Base-by-base conservation (phyloP, 92 coral and sea anemone genomes). In the Ricordea florida region DNA sequence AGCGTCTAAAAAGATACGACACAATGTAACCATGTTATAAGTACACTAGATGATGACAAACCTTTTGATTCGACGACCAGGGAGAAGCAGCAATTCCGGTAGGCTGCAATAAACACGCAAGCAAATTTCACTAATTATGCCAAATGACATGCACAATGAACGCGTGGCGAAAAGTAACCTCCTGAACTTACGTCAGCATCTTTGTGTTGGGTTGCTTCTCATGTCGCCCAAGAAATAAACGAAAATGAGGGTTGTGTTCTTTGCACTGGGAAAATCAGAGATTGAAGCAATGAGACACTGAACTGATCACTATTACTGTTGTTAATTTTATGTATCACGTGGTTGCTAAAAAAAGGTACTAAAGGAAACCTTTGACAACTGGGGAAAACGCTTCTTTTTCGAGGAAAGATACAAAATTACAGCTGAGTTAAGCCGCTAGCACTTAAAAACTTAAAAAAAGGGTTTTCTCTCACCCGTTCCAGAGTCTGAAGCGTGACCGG, bases 171-270 rank as follows among this genome's bases (percentile, higher is more conserved):
- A 27, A 37, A 52, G 25, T 25, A 2, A 5, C 29, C 13, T 50
- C 4, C 30, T 21, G 8, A 47, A 59, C 67, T 31, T 73, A 84
- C 98, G 90, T 92, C 89, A 82, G 61, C 84, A 92, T 80, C 50
- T 89, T 89, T 2, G 94, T 89, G 48, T 53, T 73, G 9, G 98
- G 89, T 41, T 92, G 94, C 33, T 59, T 78, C 66, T 89, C 90
- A 48, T 89, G 85, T 57, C 93, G 88, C 27, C 47, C 76, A 18
- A 92, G 94, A 70, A 92, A 92, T 55, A 89, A 87, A 5, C 94
- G 98, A 41, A 92, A 92, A 43, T 90, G 94, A 3, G 98, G 94
- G 26, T 90, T 87, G 22, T 92, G 98, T 49, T 89, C 93, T 53
- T 87, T 87, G 40, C 98, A 92, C 98, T 92, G 76, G 41, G 5